Evolutionary conservation across 2,113 vertebrate genomes (phyloP), one percentile per base, ranked within the genome.

Genomic region (Fulica atra): DNA sequence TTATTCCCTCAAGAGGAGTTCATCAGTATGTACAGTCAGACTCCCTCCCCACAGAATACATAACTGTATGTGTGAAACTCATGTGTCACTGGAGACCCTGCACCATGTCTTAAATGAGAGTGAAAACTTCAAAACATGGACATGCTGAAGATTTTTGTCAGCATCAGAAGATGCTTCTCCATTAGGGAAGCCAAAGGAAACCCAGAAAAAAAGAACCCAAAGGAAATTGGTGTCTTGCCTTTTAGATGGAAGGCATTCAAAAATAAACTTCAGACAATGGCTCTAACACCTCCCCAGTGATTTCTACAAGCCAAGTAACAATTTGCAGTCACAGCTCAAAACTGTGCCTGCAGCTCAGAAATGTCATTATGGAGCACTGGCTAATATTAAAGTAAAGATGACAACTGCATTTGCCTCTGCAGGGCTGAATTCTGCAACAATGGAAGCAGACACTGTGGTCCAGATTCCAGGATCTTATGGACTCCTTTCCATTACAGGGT

Each of bases 231-330:
- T 12, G 1, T 56, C 80, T 92, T 92, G 69, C 48, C 46, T 76
- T 86, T 81, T 35, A 79, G 81, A 95, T 92, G 90, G 80, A 92
- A 88, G 40, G 13, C 57, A 46, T 91, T 94, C 35, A 94, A 59
- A 90, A 92, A 86, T 53, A 61, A 93, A 71, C 73, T 92, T 86
- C 73, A 94, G 86, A 96, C 92, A 96, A 93, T 94, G 77, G 36
- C 33, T 81, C 61, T 79, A 91, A 90, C 72, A 93, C 70, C 44
- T 95, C 92, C 95, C 92, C 54, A 66, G 44, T 92, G 80, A 91
- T 74, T 96, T 94, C 91, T 92, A 84, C 88, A 86, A 95, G 77
- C 88, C 92, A 95, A 94, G 44, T 79, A 81, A 72, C 81, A 94
- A 94, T 91, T 78, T 90, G 61, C 65, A 96, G 70, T 87, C 73